Percentiles rank a stretch among this genome's conserved stretches.
Conservation (phyloP, 2,113 vertebrate species). For the Nothobranchius furzeri region DNA sequence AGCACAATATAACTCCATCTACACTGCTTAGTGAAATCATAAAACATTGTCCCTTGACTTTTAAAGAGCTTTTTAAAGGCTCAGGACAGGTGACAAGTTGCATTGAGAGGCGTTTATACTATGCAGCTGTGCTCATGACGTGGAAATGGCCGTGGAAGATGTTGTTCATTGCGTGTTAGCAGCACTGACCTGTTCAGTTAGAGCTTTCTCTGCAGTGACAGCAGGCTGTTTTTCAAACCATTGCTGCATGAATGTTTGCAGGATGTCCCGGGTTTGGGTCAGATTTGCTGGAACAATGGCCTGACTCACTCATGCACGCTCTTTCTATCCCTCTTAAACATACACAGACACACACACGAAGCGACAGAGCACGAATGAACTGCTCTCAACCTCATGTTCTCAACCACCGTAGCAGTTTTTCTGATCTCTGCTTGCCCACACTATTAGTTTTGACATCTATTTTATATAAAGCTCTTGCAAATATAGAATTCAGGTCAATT, state of each 20-base stretch:
- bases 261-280: conserved; percentile 64
- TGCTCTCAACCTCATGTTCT: conserved; percentile 16
- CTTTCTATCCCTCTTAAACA: conserved; percentile 40
- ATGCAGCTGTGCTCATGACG: neutral
- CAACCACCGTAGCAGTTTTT: conserved; percentile 8
- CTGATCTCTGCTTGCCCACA: neutral
- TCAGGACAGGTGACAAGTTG: neutral
- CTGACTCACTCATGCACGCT: conserved; percentile 55
- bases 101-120: conserved; percentile 5
- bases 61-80: conserved; percentile 18
- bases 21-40: conserved; percentile 34
- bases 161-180: neutral
- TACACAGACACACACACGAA: conserved; percentile 16
- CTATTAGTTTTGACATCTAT: conserved; percentile 21
- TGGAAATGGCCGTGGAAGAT: neutral
- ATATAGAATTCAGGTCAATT: conserved; percentile 1
- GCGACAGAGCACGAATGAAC: conserved; percentile 14
- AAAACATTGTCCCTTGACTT: conserved; percentile 19
- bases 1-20: conserved; percentile 28
- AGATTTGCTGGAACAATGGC: conserved; percentile 73
- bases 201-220: conserved; percentile 31
- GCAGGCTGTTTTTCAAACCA: conserved; percentile 41
- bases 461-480: conserved; percentile 20
- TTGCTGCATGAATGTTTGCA: conserved; percentile 58
- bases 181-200: conserved; percentile 12